Base-by-base conservation (phyloP, 2,113 vertebrate genomes). In the Zapornia atra region DNA sequence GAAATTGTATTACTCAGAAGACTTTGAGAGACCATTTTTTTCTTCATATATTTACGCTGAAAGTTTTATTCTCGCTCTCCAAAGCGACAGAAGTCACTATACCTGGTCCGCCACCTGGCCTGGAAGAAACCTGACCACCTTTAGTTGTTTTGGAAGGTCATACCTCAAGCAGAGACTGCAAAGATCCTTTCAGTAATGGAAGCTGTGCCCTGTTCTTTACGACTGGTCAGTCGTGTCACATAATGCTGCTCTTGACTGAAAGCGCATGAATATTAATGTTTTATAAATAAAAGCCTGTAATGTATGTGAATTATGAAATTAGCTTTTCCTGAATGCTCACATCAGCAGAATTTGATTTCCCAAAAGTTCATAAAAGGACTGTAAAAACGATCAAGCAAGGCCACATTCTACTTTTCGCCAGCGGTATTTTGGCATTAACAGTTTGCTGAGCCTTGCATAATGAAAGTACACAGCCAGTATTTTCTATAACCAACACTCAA, bases 301-400 rank as follows among this genome's bases (percentile, higher is more conserved):
- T 82, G 65, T 48, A 92, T 9, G 26, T 28, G 42, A 91, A 84
- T 79, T 61, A 91, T 17, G 31, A 92, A 94, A 95, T 85, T 33
- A 91, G 81, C 61, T 85, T 80, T 96, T 79, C 66, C 59, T 85
- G 70, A 94, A 79, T 46, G 70, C 66, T 89, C 50, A 69, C 75
- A 96, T 87, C 91, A 94, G 81, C 86, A 92, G 20, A 16, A 91
- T 92, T 94, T 6, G 3, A 95, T 82, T 94, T 94, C 73, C 59
- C 78, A 57, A 61, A 96, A 92, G 83, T 94, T 94, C 81, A 73
- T 69, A 79, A 85, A 87, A 60, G 22, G 40, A 76, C 38, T 65
- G 50, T 50, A 90, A 92, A 92, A 94, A 76, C 15, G 57, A 57
- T 75, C 33, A 36, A 92, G 40, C 20, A 46, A 20, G 59, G 73